Conservation (phyloP, 2,797 vertebrate genomes). For the Brotogeris chrysoptera region DNA sequence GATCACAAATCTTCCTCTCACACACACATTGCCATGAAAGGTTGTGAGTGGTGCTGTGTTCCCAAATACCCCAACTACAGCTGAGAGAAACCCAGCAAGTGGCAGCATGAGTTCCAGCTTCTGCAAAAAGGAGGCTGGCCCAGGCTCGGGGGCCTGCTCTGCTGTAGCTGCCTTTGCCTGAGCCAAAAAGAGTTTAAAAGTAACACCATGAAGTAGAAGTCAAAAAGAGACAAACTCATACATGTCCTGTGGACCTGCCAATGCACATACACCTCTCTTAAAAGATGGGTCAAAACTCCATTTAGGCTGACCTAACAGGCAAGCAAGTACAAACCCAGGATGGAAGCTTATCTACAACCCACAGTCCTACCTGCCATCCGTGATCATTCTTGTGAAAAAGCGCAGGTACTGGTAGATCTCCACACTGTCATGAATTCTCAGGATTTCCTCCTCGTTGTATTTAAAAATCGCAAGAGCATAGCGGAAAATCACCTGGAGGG, state of each 20-base stretch:
- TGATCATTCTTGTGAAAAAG: conserved; percentile 91
- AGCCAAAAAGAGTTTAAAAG: not conserved
- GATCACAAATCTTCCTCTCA: not conserved
- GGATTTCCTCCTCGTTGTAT: conserved; percentile 90
- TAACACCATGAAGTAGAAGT: not conserved
- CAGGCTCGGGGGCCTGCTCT: not conserved
- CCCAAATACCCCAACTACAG: not conserved
- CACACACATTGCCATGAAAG: not conserved
- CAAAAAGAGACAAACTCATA: not conserved
- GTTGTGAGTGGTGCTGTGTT: not conserved
- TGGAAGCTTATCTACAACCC: not conserved
- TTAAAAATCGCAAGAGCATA: conserved; percentile 94
- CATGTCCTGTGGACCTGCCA: not conserved
- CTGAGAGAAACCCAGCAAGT: not conserved
- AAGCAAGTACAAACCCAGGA: not conserved
- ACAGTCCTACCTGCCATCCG: conserved; percentile 82
- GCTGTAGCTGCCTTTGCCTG: not conserved
- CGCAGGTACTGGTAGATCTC: conserved; percentile 94
- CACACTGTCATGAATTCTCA: conserved; percentile 85
- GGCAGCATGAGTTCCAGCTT: not conserved
- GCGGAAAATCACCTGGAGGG: conserved; percentile 89
- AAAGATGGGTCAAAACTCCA: not conserved
- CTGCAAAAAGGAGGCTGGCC: not conserved
- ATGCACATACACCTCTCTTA: not conserved
- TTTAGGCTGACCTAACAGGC: not conserved